Percentiles rank a stretch among this genome's conserved stretches.
Evolutionary conservation across 2,113 vertebrate genomes (phyloP).

Genomic region (Cyrtonyx montezumae): DNA sequence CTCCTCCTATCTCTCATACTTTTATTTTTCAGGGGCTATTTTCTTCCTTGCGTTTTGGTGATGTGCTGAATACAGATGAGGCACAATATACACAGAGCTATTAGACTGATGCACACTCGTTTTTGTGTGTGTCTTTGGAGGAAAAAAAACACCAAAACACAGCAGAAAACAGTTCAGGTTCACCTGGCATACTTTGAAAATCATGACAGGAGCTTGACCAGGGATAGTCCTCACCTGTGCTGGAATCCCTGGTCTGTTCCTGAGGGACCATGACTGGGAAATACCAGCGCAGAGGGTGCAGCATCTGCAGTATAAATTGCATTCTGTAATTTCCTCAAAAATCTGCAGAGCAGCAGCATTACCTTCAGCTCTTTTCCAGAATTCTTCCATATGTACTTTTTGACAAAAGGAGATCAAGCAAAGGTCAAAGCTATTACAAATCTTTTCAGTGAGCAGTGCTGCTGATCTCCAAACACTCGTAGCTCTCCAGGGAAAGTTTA

Average conservation of each 20-base stretch:
- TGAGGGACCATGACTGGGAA: accelerated
- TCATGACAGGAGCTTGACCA: neutral
- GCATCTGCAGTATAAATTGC: too few species aligned
- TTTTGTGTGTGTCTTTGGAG: neutral
- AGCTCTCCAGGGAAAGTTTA: neutral
- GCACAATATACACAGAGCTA: neutral
- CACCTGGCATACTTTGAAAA: neutral
- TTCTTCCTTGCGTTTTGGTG: conserved; percentile 2
- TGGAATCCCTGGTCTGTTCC: accelerated
- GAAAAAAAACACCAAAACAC: neutral
- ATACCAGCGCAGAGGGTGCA: accelerated
- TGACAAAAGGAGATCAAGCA: conserved; percentile 15
- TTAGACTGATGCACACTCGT: neutral
- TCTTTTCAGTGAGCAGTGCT: conserved; percentile 29
- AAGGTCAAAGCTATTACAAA: conserved; percentile 67
- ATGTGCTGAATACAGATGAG: conserved; percentile 59
- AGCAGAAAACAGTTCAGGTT: neutral
- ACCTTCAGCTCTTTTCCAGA: conserved; percentile 3
- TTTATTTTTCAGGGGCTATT: conserved; percentile 61
- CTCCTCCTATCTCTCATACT: conserved; percentile 21
- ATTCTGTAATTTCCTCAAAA: neutral
- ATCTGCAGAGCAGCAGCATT: neutral
- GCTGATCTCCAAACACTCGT: neutral
- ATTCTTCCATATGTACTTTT: conserved; percentile 18
- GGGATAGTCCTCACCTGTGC: accelerated